These are phyloP conservation scores for Oscheius sp. DNA, from an alignment of 2,888 invertebrate species.

Conservation along the genomic window DNA sequence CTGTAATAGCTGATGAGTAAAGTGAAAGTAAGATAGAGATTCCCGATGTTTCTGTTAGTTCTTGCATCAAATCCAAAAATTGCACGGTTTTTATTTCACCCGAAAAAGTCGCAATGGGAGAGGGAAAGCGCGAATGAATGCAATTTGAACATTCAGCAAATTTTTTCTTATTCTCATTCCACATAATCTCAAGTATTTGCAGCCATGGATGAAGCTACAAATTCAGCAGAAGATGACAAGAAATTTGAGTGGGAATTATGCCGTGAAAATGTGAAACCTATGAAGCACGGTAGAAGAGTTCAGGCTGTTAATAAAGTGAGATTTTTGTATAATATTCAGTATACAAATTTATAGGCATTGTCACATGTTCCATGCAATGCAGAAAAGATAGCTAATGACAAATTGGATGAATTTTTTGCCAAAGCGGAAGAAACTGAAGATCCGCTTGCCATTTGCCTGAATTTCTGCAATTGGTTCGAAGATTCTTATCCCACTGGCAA, in stretches of 20 bases:
- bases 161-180: too few relatives aligned
- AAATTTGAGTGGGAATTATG: constrained; percentile 55
- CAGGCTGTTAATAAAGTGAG: constrained; percentile 43
- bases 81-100: not conserved
- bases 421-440: constrained; percentile 28
- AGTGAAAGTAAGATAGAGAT: not conserved
- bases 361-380: constrained; percentile 10
- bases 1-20: not conserved
- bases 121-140: not conserved
- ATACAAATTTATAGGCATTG: constrained; percentile 21
- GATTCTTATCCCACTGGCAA: constrained; percentile 46
- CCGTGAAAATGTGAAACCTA: constrained; percentile 53
- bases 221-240: constrained; percentile 14
- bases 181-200: not conserved
- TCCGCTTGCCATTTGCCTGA: constrained; percentile 36
- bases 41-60: not conserved
- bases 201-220: constrained; percentile 6
- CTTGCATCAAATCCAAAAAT: not conserved
- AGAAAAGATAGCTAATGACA: constrained; percentile 19
- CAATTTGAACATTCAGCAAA: not conserved
- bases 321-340: not conserved
- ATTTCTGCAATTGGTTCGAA: constrained; percentile 61
- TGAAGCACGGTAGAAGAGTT: constrained; percentile 48
- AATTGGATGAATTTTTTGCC: constrained; percentile 26
- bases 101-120: not conserved